Base-by-base conservation (phyloP, 2,888 invertebrate genomes). In the Pocota personata region DNA sequence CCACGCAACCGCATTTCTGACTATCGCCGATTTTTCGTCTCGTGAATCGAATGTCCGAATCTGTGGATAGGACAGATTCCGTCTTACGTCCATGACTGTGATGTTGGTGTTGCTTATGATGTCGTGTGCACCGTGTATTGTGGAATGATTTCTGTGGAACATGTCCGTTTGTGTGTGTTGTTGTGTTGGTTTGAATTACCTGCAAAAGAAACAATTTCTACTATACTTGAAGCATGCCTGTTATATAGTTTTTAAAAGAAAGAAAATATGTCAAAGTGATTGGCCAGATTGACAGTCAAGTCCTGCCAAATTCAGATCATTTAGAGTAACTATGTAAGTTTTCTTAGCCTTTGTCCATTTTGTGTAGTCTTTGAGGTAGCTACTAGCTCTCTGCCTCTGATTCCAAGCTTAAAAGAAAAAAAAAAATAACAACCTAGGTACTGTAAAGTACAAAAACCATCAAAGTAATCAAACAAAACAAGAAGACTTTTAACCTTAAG, bases 21-120 rank as follows among this genome's bases (percentile, higher is more conserved):
- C 97, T 96, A 72, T 97, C 95, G 88, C 96, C 96, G 88, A 97
- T 94, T 93, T 97, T 97, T 89, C 96, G 95, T 69, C 97, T 94
- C 14, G 97, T 97, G 93, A 97, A 97, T 88, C 97, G 94, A 91
- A 97, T 97, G 92, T 97, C 97, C 89, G 97, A 97, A 93, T 97
- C 97, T 88, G 97, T 96, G 0, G 97, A 97, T 89, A 97, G 93
- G 78, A 97, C 96, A 37, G 97, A 97, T 92, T 96, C 96, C 43
- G 97, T 95, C 88, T 92, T 92, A 75, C 91, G 89, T 12, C 89
- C 88, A 43, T 88, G 88, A 77, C 89, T 88, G 87, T 89, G 89
- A 78, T 89, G 89, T 19, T 87, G 88, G 66, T 91, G 91, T 7
- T 89, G 88, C 82, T 92, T 92, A 87, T 91, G 92, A 80, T 91